Evolutionary conservation across 1,140 invertebrate genomes (phyloP).

Genomic region (Matsumurasca onukii): DNA sequence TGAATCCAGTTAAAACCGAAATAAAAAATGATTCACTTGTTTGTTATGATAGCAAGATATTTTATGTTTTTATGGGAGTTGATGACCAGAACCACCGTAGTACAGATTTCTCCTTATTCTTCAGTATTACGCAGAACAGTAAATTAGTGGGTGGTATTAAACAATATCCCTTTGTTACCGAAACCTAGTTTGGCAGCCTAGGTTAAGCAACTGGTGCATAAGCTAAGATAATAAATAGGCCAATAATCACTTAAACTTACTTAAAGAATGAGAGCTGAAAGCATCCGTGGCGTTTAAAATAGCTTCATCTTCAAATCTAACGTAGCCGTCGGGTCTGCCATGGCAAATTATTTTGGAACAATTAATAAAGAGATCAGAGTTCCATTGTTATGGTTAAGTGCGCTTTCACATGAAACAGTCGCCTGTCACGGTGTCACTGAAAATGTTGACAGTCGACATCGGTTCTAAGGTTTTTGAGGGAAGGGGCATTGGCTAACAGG

Average conservation of each 20-base stretch:
- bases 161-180: not conserved
- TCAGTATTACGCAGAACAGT: not conserved
- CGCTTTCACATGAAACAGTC: too few species aligned
- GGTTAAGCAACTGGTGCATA: not conserved
- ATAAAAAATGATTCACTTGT: too few species aligned
- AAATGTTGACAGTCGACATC: too few species aligned
- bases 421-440: too few species aligned
- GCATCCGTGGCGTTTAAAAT: slow-evolving; percentile 9
- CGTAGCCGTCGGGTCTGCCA: slow-evolving; percentile 16
- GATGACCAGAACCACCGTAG: not conserved
- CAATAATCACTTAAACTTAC: not conserved
- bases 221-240: not conserved
- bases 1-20: too few species aligned
- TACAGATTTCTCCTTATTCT: not conserved
- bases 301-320: slow-evolving; percentile 18
- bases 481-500: too few species aligned
- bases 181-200: not conserved
- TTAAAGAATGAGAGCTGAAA: slow-evolving; percentile 15
- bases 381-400: too few species aligned
- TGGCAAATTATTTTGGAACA: too few species aligned
- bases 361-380: too few species aligned
- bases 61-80: not conserved
- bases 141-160: not conserved
- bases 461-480: too few species aligned
- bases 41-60: too few species aligned